phyloP scores from a whole-genome alignment of 1,140 invertebrate genomes.

The Leptinotarsa lineolata region DNA sequence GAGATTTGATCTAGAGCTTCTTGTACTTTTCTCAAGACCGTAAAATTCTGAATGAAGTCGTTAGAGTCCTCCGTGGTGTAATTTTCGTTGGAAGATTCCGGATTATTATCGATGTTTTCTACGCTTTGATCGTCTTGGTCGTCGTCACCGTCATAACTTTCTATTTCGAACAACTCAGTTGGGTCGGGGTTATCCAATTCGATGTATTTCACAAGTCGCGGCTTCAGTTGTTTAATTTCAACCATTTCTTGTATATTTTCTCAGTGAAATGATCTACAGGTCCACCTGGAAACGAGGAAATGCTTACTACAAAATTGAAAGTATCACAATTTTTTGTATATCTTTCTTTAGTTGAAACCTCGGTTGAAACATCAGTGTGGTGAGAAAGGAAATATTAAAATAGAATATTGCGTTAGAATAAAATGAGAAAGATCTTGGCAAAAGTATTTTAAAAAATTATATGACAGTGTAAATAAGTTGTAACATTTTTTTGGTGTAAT shows the following conservation, averaged over 20 bases:
- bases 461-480: no score
- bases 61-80: neutral
- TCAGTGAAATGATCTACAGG: neutral
- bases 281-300: neutral
- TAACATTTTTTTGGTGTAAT: no score
- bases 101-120: neutral
- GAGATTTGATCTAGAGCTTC: neutral
- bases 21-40: neutral
- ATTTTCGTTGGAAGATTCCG: neutral
- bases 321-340: no score
- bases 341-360: no score
- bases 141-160: neutral
- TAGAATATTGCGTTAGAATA: no score
- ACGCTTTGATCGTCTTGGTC: neutral
- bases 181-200: neutral
- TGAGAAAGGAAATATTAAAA: no score
- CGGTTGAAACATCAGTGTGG: no score
- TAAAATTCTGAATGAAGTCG: neutral
- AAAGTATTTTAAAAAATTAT: no score
- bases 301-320: no score
- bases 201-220: neutral
- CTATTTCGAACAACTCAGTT: neutral
- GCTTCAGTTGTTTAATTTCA: slow-evolving; percentile 5
- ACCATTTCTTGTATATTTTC: slow-evolving; percentile 11
- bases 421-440: no score